Evolutionary conservation across 2,113 vertebrate genomes (phyloP).

Genomic region (Romanogobio albipinnatus): DNA sequence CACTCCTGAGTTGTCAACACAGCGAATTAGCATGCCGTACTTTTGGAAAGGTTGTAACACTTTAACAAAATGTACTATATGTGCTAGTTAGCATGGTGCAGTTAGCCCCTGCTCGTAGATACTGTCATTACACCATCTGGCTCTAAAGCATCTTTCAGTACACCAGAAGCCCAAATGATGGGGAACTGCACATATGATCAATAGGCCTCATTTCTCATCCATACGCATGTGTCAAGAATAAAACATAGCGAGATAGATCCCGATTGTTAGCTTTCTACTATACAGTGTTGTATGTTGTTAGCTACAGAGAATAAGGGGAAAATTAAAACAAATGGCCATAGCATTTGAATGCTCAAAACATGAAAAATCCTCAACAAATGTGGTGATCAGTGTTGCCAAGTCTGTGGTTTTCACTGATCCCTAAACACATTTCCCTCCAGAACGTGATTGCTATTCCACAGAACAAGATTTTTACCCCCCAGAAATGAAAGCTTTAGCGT

Average conservation of each 20-base stretch:
- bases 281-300: too few species aligned
- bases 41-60: not conserved
- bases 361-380: not conserved
- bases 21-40: not conserved
- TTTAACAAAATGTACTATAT: not conserved
- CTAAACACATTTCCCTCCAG: too few species aligned
- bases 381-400: not conserved
- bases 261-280: too few species aligned
- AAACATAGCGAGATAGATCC: too few species aligned
- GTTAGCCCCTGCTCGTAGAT: not conserved
- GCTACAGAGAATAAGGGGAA: too few species aligned
- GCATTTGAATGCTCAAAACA: not conserved
- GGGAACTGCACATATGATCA: not conserved
- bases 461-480: too few species aligned
- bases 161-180: not conserved
- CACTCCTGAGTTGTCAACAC: not conserved
- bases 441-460: too few species aligned
- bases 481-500: too few species aligned
- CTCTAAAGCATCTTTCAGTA: not conserved
- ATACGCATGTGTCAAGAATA: too few species aligned
- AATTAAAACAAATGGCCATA: not conserved
- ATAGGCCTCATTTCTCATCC: not conserved
- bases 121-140: not conserved
- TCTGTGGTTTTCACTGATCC: too few species aligned
- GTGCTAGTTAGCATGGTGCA: not conserved